Evolutionary conservation across 2,888 invertebrate species (phyloP).

Genomic region (Matsumyia berberina): DNA sequence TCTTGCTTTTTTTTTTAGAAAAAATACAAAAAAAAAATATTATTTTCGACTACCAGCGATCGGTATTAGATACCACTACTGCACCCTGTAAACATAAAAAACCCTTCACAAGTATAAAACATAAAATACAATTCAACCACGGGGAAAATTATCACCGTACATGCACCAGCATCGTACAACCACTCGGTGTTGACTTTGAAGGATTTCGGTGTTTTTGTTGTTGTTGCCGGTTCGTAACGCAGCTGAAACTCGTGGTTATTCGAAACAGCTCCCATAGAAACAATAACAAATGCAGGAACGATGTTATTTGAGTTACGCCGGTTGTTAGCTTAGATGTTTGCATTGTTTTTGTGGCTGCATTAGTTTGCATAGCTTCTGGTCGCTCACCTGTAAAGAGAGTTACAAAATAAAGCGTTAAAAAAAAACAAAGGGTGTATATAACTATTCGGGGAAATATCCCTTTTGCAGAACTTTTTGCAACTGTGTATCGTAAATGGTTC

Average conservation of each 20-base stretch:
- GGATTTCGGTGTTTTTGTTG: constrained; percentile 41
- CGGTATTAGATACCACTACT: constrained; percentile 25
- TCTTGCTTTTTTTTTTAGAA: constrained; percentile 11
- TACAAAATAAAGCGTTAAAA: constrained; percentile 55
- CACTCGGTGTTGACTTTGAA: constrained; percentile 57
- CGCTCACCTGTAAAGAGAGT: constrained; percentile 88
- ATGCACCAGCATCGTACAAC: constrained; percentile 55
- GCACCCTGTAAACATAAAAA: constrained; percentile 6
- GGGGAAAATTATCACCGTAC: constrained; percentile 71
- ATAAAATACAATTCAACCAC: constrained; percentile 36
- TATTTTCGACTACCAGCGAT: constrained; percentile 21
- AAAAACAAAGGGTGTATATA: constrained; percentile 10
- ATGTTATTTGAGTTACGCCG: constrained; percentile 65
- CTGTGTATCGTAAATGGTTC: constrained; percentile 62
- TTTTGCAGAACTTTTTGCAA: constrained; percentile 63
- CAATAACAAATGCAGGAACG: constrained; percentile 72
- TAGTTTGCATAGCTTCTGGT: constrained; percentile 92
- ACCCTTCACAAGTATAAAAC: constrained; percentile 20
- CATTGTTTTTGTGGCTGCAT: constrained; percentile 85
- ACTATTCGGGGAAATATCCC: constrained; percentile 24
- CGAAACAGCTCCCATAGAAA: constrained; percentile 64
- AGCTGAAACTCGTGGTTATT: constrained; percentile 50
- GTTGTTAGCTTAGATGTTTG: constrained; percentile 67
- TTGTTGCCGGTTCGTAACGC: constrained; percentile 46
- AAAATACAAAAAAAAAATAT: constrained; percentile 13